These are phyloP conservation scores for Protaetia brevitarsis DNA, from an alignment of 1,140 invertebrate species.

Conservation along the genomic window DNA sequence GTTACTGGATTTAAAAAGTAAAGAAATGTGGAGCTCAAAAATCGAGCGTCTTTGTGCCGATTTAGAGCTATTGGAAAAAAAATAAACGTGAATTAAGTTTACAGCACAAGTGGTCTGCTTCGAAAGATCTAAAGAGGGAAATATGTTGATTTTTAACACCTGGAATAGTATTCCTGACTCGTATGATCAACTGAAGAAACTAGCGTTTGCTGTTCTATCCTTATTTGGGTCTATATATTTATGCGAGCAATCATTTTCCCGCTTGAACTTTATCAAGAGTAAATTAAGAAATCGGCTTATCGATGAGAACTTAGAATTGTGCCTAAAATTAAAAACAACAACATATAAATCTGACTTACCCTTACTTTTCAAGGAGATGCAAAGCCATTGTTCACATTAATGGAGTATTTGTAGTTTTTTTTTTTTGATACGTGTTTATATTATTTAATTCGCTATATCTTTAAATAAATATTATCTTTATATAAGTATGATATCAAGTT, in stretches of 20 bases:
- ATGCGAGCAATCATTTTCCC: slow-evolving; percentile 25
- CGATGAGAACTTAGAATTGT: too few relatives aligned
- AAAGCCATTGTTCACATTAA: slow-evolving; percentile 25
- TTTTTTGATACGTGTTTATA: not conserved
- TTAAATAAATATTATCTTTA: not conserved
- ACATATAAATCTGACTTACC: too few relatives aligned
- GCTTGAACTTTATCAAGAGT: slow-evolving; percentile 23
- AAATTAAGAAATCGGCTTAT: too few relatives aligned
- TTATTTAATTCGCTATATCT: not conserved
- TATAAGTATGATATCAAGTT: not conserved
- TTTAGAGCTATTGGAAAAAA: slow-evolving; percentile 34
- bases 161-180: slow-evolving; percentile 29
- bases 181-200: slow-evolving; percentile 26
- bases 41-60: slow-evolving; percentile 35
- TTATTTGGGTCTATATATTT: slow-evolving; percentile 27
- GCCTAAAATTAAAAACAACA: too few relatives aligned
- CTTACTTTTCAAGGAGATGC: too few relatives aligned
- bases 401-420: not conserved
- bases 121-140: slow-evolving; percentile 22
- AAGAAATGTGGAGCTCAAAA: slow-evolving; percentile 36
- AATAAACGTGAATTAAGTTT: too few relatives aligned
- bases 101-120: slow-evolving; percentile 26
- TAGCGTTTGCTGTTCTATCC: slow-evolving; percentile 26
- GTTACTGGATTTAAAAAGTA: slow-evolving; percentile 39
- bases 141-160: slow-evolving; percentile 21